Evolutionary conservation across 30 jellyfish, hydroid and myxozoan genomes (phyloP), one percentile per base, ranked within the genome.

Genomic region (Mastigias papua): DNA sequence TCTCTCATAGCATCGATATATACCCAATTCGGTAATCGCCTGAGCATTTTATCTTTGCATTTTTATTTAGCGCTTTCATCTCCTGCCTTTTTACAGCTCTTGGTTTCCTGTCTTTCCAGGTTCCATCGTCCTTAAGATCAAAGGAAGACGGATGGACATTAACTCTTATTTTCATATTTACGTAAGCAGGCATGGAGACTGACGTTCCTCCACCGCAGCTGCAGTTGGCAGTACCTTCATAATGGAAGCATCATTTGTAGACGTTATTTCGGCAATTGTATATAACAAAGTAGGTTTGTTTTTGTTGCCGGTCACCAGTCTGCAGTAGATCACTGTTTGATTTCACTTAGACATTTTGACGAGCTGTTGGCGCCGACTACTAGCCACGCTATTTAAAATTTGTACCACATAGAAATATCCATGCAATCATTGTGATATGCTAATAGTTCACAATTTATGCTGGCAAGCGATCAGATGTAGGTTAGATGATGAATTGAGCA

Each of bases 61-160:
- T 37, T 37, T 37, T 11, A 37, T 37, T 5, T 37, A 11, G 10
- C 10, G 25, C 67, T 17, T 17, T 4, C 2, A 10, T 8, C 17
- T 51, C 67, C 25, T 51, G 67, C 67, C 2, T 51, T 1, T 51
- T 4, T 5, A 16, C 2, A 51, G 17, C 25, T 5, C 25, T 5
- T 37, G 11, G 5, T 51, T 51, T 51, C 67, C 67, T 51, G 25
- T 51, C 17, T 51, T 70, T 70, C 37, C 69, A 73, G 84, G 70
- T 73, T 73, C 84, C 84, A 73, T 37, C 84, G 84, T 25, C 84
- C 84, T 1, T 73, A 48, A 73, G 6, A 73, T 65, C 22, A 23
- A 4, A 13, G 67, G 67, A 23, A 51, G 67, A 51, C 17, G 25
- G 67, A 23, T 51, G 67, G 17, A 51, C 17, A 51, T 51, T 51